A percentile compares a stretch with the other conserved stretches of the same genome.
phyloP scores from a whole-genome alignment of 2,797 vertebrate genomes.

The Dendrocincla fuliginosa region DNA sequence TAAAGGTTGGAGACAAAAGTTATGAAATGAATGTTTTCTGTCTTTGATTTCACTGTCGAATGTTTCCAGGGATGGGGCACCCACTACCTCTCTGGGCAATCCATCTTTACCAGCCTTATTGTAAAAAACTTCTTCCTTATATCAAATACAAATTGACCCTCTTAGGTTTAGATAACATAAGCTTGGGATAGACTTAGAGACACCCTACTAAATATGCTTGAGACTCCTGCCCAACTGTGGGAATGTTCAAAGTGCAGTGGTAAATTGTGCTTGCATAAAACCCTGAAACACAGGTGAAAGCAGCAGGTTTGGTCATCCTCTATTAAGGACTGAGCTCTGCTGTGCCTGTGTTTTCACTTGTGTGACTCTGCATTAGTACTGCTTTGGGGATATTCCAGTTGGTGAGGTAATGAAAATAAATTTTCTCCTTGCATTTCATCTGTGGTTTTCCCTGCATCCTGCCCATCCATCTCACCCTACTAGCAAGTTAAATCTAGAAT shows the following conservation, averaged over 20 bases:
- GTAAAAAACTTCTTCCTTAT: neutral
- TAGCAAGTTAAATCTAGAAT: neutral
- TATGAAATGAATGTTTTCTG: neutral
- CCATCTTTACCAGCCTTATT: neutral
- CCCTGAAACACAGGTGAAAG: neutral
- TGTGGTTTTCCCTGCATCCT: neutral
- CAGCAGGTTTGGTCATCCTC: neutral
- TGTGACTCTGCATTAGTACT: neutral
- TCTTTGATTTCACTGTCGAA: neutral
- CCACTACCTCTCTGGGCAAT: neutral
- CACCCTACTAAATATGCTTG: no score
- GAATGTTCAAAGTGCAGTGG: neutral
- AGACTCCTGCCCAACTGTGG: neutral
- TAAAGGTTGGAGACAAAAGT: neutral
- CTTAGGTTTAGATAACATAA: neutral
- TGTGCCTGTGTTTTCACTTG: neutral
- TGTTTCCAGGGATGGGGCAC: neutral
- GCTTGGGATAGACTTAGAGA: neutral
- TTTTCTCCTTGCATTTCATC: neutral
- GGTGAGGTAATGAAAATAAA: neutral
- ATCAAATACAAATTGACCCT: neutral
- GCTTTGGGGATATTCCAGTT: neutral
- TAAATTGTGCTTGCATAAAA: neutral
- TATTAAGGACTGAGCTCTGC: rapidly evolving
- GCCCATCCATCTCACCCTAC: neutral